A percentile compares a stretch with the other conserved stretches of the same genome.
Conservation (phyloP, 2,113 vertebrate genomes). For the Urocitellus parryii region DNA sequence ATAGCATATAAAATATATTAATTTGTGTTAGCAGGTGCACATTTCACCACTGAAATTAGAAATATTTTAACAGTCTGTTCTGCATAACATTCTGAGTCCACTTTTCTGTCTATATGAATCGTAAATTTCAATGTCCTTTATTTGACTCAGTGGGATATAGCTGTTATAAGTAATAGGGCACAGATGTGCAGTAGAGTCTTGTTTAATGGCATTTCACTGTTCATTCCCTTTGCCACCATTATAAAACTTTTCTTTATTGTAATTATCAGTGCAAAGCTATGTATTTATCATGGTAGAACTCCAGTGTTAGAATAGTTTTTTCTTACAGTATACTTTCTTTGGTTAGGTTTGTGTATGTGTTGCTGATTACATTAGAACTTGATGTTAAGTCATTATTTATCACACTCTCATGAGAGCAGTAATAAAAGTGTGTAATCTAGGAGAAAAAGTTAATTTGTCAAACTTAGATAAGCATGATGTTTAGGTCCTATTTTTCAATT, state of each 20-base stretch:
- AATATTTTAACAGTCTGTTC: slow-evolving; percentile 88
- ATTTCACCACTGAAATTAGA: slow-evolving; percentile 87
- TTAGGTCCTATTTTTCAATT: slow-evolving; percentile 93
- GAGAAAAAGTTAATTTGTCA: slow-evolving; percentile 91
- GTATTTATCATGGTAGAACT: slow-evolving; percentile 91
- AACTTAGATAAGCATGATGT: slow-evolving; percentile 92
- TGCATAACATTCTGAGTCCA: slow-evolving; percentile 88
- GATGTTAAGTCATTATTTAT: slow-evolving; percentile 92
- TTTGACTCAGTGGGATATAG: slow-evolving; percentile 90
- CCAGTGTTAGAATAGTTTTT: slow-evolving; percentile 89
- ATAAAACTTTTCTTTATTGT: slow-evolving; percentile 89
- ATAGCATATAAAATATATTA: slow-evolving; percentile 85
- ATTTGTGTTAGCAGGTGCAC: slow-evolving; percentile 89
- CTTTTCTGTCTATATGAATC: slow-evolving; percentile 89
- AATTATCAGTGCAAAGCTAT: slow-evolving; percentile 90
- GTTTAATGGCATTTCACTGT: slow-evolving; percentile 90
- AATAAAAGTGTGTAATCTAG: slow-evolving; percentile 92
- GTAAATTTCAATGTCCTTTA: slow-evolving; percentile 89
- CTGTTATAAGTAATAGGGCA: slow-evolving; percentile 90
- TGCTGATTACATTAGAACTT: slow-evolving; percentile 91
- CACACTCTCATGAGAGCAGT: slow-evolving; percentile 90
- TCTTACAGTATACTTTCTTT: slow-evolving; percentile 88
- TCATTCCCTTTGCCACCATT: slow-evolving; percentile 89
- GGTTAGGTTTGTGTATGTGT: slow-evolving; percentile 90
- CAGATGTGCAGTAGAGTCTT: slow-evolving; percentile 90